A percentile compares a stretch with the other conserved stretches of the same genome.
phyloP scores from a whole-genome alignment of 2,888 invertebrate species.

The Melieria picta region DNA sequence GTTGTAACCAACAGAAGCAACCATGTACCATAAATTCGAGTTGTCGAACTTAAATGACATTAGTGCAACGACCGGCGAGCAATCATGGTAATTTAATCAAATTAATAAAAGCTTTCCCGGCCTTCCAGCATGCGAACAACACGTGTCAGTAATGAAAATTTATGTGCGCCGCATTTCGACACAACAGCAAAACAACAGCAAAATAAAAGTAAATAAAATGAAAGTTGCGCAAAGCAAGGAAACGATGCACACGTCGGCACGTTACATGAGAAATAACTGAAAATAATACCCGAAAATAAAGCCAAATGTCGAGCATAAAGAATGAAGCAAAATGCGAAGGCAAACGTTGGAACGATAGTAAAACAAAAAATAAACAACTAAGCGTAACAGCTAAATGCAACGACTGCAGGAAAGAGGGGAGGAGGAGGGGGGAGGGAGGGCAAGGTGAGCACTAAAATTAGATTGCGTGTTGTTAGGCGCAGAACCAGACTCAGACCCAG shows the following conservation, averaged over 20 bases:
- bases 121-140: constrained; percentile 8
- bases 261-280: constrained; percentile 11
- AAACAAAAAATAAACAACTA: constrained; percentile 13
- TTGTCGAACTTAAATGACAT: no score
- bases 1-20: no score
- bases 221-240: not conserved
- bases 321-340: constrained; percentile 17
- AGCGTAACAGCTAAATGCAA: not conserved
- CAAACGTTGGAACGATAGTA: not conserved
- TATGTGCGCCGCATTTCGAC: constrained; percentile 23
- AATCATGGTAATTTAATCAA: not conserved
- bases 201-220: no score
- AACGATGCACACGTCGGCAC: not conserved
- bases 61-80: no score
- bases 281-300: constrained; percentile 7
- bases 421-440: constrained; percentile 31
- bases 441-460: constrained; percentile 41
- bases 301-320: constrained; percentile 33
- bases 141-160: constrained; percentile 37
- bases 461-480: constrained; percentile 37
- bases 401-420: no score
- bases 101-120: constrained; percentile 5
- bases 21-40: no score
- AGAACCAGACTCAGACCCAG: no score
- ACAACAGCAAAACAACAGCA: not conserved